A percentile compares a stretch with the other conserved stretches of the same genome.
phyloP scores from a whole-genome alignment of 2,113 vertebrate species.

The Pollimyrus isidori region DNA sequence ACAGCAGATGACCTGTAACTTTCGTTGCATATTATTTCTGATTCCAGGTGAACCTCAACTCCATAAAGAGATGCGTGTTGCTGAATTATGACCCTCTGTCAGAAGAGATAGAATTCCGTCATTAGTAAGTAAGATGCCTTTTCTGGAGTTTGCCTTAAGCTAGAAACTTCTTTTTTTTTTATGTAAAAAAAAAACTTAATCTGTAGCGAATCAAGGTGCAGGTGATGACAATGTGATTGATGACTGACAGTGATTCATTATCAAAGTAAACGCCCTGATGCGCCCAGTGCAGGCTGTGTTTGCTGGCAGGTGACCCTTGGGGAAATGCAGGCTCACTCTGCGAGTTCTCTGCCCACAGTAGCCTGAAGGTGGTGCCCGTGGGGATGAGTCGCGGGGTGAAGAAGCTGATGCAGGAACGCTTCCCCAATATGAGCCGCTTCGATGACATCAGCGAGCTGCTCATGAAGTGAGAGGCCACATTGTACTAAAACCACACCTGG shows the following conservation, averaged over 20 bases:
- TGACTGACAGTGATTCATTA: slow-evolving; percentile 61
- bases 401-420: slow-evolving; percentile 86
- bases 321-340: too few relatives aligned
- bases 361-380: slow-evolving; percentile 84
- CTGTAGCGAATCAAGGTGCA: slow-evolving; percentile 20
- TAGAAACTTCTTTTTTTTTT: neutral
- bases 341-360: slow-evolving; percentile 53
- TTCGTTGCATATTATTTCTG: neutral
- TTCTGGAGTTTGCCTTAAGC: neutral
- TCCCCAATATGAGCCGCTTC: slow-evolving; percentile 84
- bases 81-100: slow-evolving; percentile 66
- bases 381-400: slow-evolving; percentile 83
- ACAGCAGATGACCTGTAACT: neutral
- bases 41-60: slow-evolving; percentile 76
- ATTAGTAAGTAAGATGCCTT: slow-evolving; percentile 71
- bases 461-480: slow-evolving; percentile 63
- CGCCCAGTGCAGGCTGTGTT: neutral
- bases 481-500: neutral
- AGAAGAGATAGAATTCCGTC: slow-evolving; percentile 74
- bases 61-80: slow-evolving; percentile 79
- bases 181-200: too few relatives aligned
- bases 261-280: slow-evolving; percentile 76
- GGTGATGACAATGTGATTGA: slow-evolving; percentile 53
- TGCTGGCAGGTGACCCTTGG: neutral
- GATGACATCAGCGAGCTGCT: slow-evolving; percentile 90